phyloP scores from a whole-genome alignment of 2,797 vertebrate species.

The Danio tinwini region DNA sequence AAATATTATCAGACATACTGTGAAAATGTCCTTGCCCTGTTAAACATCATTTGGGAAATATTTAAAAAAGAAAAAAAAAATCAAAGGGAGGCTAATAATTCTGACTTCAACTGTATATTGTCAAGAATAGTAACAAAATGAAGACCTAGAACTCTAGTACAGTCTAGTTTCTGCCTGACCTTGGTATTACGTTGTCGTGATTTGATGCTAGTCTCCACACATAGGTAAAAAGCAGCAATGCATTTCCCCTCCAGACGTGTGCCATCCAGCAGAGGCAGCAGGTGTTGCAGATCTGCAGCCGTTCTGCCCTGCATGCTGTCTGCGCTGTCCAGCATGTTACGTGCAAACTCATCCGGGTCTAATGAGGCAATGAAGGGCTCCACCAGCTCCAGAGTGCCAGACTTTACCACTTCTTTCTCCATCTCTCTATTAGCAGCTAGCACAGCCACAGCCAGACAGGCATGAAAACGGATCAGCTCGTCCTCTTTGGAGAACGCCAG shows the following conservation, averaged over 20 bases:
- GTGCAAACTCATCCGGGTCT: slow-evolving; percentile 89
- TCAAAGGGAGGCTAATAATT: too few relatives aligned
- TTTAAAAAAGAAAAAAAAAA: too few relatives aligned
- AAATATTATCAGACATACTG: too few relatives aligned
- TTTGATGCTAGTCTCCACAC: slow-evolving; percentile 92
- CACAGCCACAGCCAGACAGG: slow-evolving; percentile 91
- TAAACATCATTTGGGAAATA: too few relatives aligned
- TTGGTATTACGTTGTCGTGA: slow-evolving; percentile 91
- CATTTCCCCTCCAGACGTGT: slow-evolving; percentile 92
- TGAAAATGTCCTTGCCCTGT: too few relatives aligned
- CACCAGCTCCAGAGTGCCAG: slow-evolving; percentile 94
- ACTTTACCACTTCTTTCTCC: slow-evolving; percentile 95
- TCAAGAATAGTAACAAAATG: not conserved
- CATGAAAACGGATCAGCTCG: slow-evolving; percentile 90
- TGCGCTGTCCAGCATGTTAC: slow-evolving; percentile 84
- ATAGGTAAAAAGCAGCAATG: slow-evolving; percentile 95
- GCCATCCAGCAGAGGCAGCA: slow-evolving; percentile 91
- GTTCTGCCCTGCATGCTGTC: slow-evolving; percentile 92
- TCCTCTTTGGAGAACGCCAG: slow-evolving; percentile 95
- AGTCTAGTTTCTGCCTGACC: slow-evolving; percentile 72
- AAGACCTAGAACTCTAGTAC: not conserved
- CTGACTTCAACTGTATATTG: too few relatives aligned
- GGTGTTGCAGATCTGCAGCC: slow-evolving; percentile 89
- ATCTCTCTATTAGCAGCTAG: slow-evolving; percentile 93
- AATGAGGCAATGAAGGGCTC: slow-evolving; percentile 95